Percentiles rank a stretch among this genome's conserved stretches.
Evolutionary conservation across 2,113 vertebrate genomes (phyloP).

Genomic region (Osmerus mordax): DNA sequence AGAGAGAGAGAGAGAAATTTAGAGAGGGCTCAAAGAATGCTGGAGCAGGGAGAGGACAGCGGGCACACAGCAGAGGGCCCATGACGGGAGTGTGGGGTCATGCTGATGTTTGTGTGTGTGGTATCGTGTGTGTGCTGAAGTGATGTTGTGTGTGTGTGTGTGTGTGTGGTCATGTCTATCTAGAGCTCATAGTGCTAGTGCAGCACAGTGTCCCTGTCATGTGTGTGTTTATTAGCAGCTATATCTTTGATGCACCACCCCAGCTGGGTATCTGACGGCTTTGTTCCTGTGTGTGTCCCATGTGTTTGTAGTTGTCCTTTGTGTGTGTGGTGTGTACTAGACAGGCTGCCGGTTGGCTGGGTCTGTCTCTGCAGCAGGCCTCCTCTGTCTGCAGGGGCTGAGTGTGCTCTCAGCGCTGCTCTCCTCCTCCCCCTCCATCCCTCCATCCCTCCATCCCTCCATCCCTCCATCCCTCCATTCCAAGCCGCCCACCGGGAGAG

Average conservation of each 20-base stretch:
- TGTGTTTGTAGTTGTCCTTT: neutral
- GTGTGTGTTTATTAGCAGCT: neutral
- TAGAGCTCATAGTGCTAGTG: no score
- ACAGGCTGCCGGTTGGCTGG: constrained; percentile 20
- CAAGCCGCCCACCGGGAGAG: constrained; percentile 20
- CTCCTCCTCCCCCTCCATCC: constrained; percentile 12
- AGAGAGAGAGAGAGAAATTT: constrained; percentile 20
- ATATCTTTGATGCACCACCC: neutral
- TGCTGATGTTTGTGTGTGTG: neutral
- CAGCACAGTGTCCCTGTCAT: neutral
- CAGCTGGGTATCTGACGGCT: neutral
- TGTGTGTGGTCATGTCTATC: neutral
- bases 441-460: no score
- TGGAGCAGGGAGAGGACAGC: constrained; percentile 7
- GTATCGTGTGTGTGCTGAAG: constrained; percentile 2
- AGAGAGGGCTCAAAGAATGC: constrained; percentile 14
- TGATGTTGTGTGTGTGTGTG: neutral
- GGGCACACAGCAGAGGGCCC: neutral
- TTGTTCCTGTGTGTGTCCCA: constrained; percentile 6
- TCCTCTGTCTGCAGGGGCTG: constrained; percentile 20
- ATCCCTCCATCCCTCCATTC: constrained; percentile 42
- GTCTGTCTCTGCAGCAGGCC: constrained; percentile 7
- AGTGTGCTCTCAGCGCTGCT: constrained; percentile 20
- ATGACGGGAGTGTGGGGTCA: neutral
- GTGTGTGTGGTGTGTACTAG: neutral